A percentile compares a stretch with the other conserved stretches of the same genome.
Conservation (phyloP, 2,888 invertebrate species). For the Pristionchus exspectatus region DNA sequence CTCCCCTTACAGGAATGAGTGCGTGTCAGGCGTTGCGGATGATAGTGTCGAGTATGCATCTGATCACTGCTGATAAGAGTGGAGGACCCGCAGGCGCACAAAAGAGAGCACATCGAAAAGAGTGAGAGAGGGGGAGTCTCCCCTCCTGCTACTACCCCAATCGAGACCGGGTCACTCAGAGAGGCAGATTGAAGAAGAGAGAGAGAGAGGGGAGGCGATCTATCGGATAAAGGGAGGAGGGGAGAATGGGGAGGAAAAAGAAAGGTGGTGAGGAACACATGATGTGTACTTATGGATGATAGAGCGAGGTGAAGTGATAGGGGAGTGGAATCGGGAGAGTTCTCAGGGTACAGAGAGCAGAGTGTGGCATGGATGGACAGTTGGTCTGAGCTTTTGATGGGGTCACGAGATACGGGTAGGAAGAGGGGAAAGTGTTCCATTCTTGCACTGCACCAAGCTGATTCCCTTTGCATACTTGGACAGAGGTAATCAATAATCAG, state of each 20-base stretch:
- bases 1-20: not conserved
- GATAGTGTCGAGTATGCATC: not conserved
- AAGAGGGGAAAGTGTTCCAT: not conserved
- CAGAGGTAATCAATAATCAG: not conserved
- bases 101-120: not conserved
- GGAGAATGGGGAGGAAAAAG: not conserved
- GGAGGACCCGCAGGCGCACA: not conserved
- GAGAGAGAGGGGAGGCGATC: conserved; percentile 10
- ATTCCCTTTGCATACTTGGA: too few relatives aligned
- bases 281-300: conserved; percentile 30
- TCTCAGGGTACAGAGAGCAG: not conserved
- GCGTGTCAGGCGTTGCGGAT: not conserved
- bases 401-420: not conserved
- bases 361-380: not conserved
- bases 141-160: conserved; percentile 9
- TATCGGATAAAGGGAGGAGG: conserved; percentile 32
- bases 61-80: not conserved
- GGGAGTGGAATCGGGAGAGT: not conserved
- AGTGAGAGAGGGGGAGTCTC: not conserved
- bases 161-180: conserved; percentile 46
- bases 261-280: conserved; percentile 46
- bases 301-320: not conserved
- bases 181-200: conserved; percentile 2
- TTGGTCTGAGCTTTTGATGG: not conserved
- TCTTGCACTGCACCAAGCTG: not conserved